Percentiles rank a stretch among this genome's conserved stretches.
Conservation (phyloP, 1,140 invertebrate genomes). For the Drosophila pandora region DNA sequence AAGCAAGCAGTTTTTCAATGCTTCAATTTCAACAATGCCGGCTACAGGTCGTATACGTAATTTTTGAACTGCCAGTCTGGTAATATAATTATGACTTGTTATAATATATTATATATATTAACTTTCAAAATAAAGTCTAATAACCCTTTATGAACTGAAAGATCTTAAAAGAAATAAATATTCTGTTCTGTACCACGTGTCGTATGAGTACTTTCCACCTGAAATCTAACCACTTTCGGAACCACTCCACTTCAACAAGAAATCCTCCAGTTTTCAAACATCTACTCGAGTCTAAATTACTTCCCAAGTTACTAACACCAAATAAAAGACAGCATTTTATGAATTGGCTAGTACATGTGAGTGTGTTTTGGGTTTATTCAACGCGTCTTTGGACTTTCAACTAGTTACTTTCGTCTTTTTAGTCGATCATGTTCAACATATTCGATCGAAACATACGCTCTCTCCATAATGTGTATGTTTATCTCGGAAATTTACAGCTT, state of each 20-base stretch:
- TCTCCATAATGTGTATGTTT: constrained; percentile 12
- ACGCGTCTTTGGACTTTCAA: constrained; percentile 58
- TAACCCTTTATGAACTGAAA: too few relatives aligned
- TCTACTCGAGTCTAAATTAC: background rate
- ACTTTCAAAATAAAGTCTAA: too few relatives aligned
- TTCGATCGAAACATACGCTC: constrained; percentile 36
- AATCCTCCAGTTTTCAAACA: background rate
- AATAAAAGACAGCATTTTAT: constrained; percentile 30
- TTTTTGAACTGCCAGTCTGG: too few relatives aligned
- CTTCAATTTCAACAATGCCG: too few relatives aligned
- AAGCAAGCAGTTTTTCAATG: too few relatives aligned
- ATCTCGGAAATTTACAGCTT: constrained; percentile 5
- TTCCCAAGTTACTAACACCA: background rate
- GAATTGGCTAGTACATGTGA: constrained; percentile 46
- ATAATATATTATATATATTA: too few relatives aligned
- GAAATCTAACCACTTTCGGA: background rate
- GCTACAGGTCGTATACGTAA: too few relatives aligned
- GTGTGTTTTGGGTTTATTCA: constrained; percentile 46
- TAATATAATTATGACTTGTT: too few relatives aligned
- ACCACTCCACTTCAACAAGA: background rate
- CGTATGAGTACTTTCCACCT: background rate
- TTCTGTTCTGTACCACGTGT: too few relatives aligned
- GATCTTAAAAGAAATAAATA: too few relatives aligned
- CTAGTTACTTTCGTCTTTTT: constrained; percentile 29
- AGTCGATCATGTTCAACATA: constrained; percentile 49